A percentile compares a stretch with the other conserved stretches of the same genome.
Conservation (phyloP, 2,888 invertebrate genomes). For the Hololepta plana region DNA sequence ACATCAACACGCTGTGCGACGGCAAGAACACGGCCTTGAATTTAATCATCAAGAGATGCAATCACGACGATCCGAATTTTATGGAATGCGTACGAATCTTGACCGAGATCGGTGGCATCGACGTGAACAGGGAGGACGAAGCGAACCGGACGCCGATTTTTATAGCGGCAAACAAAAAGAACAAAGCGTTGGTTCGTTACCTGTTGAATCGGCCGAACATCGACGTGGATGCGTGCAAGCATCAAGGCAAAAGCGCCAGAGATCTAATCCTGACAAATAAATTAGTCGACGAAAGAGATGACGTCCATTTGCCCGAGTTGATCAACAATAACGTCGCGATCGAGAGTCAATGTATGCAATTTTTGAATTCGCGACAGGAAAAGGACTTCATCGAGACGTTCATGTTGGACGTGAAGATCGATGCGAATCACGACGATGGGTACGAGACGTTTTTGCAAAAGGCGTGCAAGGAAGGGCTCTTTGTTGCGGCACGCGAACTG, state of each 20-base stretch:
- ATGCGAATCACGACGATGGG: slow-evolving; percentile 19
- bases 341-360: too few relatives aligned
- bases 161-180: slow-evolving; percentile 38
- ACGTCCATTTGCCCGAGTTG: too few relatives aligned
- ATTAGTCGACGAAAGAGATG: too few relatives aligned
- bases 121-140: slow-evolving; percentile 34
- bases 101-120: slow-evolving; percentile 33
- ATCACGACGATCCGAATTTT: slow-evolving; percentile 25
- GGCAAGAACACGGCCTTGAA: slow-evolving; percentile 21
- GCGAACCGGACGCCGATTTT: slow-evolving; percentile 23
- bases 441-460: slow-evolving; percentile 24
- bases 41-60: slow-evolving; percentile 16
- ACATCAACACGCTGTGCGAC: slow-evolving; percentile 13
- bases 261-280: too few relatives aligned
- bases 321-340: too few relatives aligned
- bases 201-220: slow-evolving; percentile 34
- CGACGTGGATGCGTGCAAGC: slow-evolving; percentile 36
- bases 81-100: slow-evolving; percentile 33
- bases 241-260: too few relatives aligned
- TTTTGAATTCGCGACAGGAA: too few relatives aligned
- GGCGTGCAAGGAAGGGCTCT: slow-evolving; percentile 29
- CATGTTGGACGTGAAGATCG: too few relatives aligned
- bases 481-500: too few relatives aligned
- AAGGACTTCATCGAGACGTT: too few relatives aligned
- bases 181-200: slow-evolving; percentile 31